These are phyloP conservation scores for Agraylea sexmaculata DNA, from an alignment of 1,140 invertebrate species.

Conservation along the genomic window DNA sequence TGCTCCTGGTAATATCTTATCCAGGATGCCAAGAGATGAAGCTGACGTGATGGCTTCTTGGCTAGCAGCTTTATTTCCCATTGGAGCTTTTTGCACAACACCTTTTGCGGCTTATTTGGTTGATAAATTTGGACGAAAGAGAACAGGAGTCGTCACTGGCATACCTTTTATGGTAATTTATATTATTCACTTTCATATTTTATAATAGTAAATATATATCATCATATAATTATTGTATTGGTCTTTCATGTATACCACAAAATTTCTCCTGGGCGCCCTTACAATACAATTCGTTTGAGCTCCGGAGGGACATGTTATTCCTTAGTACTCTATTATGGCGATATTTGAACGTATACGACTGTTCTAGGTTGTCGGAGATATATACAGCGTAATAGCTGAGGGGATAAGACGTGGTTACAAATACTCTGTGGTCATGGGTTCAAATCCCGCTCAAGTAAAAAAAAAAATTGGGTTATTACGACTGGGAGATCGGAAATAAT, in stretches of 20 bases:
- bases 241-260: constrained; percentile 1
- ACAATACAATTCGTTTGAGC: too few relatives aligned
- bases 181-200: neutral
- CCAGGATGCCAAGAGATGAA: constrained; percentile 20
- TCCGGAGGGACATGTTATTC: constrained; percentile 7
- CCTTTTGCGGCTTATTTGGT: constrained; percentile 35
- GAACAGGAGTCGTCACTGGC: constrained; percentile 34
- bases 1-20: neutral
- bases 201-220: too few relatives aligned
- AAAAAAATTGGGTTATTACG: too few relatives aligned
- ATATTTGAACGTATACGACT: too few relatives aligned
- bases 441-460: too few relatives aligned
- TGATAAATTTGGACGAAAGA: constrained; percentile 45
- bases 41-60: constrained; percentile 23
- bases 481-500: too few relatives aligned
- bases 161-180: constrained; percentile 40
- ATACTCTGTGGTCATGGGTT: too few relatives aligned
- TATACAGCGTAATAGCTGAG: neutral
- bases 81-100: constrained; percentile 38
- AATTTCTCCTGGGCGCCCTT: too few relatives aligned
- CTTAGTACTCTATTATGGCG: neutral
- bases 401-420: too few relatives aligned
- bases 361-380: too few relatives aligned
- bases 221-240: neutral
- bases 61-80: constrained; percentile 30